These are phyloP conservation scores for Numenius arquata DNA, from an alignment of 2,113 vertebrate species.

Conservation along the genomic window DNA sequence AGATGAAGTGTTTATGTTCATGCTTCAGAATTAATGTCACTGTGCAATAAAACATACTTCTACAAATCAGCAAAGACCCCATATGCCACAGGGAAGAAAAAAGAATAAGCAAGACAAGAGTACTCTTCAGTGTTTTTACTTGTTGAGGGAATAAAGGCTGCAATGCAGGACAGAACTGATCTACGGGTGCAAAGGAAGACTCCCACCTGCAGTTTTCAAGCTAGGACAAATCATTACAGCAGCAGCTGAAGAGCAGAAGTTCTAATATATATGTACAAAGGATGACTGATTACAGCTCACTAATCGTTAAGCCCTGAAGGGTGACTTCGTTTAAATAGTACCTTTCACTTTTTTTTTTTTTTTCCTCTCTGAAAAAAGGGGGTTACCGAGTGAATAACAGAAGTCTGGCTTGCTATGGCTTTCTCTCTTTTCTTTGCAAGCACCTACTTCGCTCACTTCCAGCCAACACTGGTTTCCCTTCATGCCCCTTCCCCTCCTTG, in stretches of 20 bases:
- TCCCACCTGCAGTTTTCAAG: not conserved
- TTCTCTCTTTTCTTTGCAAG: not conserved
- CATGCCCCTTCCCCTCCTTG: not conserved
- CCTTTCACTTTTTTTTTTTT: not conserved
- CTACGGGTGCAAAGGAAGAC: not conserved
- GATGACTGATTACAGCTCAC: not conserved
- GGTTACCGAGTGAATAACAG: not conserved
- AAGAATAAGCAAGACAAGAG: not conserved
- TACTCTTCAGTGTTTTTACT: not conserved
- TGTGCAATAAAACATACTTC: conserved; percentile 27
- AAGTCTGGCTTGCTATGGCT: not conserved
- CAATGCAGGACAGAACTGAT: not conserved
- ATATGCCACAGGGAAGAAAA: not conserved
- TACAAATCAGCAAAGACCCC: conserved; percentile 12
- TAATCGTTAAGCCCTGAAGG: not conserved
- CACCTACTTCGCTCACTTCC: not conserved
- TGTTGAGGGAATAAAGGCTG: not conserved
- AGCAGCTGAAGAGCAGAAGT: not conserved
- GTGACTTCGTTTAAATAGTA: not conserved
- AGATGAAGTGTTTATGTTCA: conserved; percentile 49
- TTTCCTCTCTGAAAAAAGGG: not conserved
- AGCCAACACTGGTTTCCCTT: not conserved
- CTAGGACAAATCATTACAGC: not conserved
- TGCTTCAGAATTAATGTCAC: conserved; percentile 30
- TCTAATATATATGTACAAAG: not conserved